Percentiles rank a stretch among this genome's conserved stretches.
These are phyloP conservation scores for Drosophila buzzatii DNA, from an alignment of 2,888 invertebrate genomes.

Conservation along the genomic window DNA sequence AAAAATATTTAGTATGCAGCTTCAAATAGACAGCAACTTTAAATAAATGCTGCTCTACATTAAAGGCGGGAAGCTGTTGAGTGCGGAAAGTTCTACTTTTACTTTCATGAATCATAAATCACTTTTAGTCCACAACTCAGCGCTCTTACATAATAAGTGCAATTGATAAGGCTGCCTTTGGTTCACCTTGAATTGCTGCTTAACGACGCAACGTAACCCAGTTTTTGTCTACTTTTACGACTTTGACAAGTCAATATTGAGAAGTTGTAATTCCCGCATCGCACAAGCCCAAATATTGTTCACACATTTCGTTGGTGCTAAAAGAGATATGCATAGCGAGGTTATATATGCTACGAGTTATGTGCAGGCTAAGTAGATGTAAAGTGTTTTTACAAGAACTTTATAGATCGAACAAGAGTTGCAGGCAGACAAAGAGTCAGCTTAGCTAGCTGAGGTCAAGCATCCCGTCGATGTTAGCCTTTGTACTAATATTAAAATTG, in stretches of 20 bases:
- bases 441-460: background rate
- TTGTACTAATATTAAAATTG: constrained; percentile 18
- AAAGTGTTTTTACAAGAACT: background rate
- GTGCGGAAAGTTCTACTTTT: background rate
- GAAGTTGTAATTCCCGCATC: constrained; percentile 65
- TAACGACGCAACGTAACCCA: constrained; percentile 38
- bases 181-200: constrained; percentile 41
- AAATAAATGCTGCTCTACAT: background rate
- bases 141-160: constrained; percentile 25
- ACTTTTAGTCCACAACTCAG: background rate
- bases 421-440: background rate
- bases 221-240: constrained; percentile 65
- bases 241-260: constrained; percentile 60
- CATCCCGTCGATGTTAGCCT: constrained; percentile 9
- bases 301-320: constrained; percentile 58
- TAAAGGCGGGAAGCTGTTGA: background rate
- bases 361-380: background rate
- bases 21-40: background rate
- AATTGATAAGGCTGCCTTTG: constrained; percentile 12
- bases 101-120: background rate
- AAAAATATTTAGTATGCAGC: constrained; percentile 5
- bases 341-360: constrained; percentile 3
- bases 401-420: background rate
- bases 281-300: constrained; percentile 50
- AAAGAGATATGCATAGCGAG: constrained; percentile 24